Evolutionary conservation across 2,113 vertebrate species (phyloP).

Genomic region (Atlantisia rogersi): DNA sequence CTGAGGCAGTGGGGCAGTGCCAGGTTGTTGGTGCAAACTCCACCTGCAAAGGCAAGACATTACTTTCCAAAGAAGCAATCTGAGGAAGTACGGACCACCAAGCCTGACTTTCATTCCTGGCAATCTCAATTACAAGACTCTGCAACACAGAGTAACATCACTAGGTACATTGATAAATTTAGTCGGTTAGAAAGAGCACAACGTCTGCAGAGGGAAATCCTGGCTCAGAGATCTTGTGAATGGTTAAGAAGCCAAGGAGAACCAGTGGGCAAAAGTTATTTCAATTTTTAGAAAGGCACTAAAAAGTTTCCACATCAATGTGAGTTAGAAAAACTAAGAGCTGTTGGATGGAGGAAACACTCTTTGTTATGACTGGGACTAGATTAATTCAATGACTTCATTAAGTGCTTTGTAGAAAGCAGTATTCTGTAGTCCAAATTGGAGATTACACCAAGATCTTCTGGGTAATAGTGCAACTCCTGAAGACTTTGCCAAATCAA

Average conservation of each 20-base stretch:
- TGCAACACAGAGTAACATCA: not conserved
- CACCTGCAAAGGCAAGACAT: not conserved
- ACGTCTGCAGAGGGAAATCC: not conserved
- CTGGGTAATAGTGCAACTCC: not conserved
- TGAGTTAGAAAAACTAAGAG: not conserved
- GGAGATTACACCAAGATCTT: not conserved
- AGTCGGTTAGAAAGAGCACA: not conserved
- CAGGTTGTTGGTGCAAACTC: not conserved
- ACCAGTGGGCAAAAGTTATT: not conserved
- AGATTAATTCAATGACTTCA: not conserved
- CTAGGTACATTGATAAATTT: fast-evolving
- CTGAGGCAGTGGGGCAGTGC: not conserved
- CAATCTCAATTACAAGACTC: not conserved
- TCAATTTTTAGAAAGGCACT: not conserved
- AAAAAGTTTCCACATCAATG: not conserved
- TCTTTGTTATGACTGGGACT: not conserved
- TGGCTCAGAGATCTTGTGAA: not conserved
- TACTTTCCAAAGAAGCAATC: not conserved
- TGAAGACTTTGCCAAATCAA: not conserved
- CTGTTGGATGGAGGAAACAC: not conserved
- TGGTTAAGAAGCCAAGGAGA: not conserved
- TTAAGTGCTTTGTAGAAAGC: not conserved
- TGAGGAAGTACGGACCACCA: fast-evolving
- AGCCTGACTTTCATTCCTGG: not conserved
- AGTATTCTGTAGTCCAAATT: not conserved